Evolutionary conservation across 2,888 invertebrate species (phyloP).

Genomic region (Hermaeophaga mercurialis): DNA sequence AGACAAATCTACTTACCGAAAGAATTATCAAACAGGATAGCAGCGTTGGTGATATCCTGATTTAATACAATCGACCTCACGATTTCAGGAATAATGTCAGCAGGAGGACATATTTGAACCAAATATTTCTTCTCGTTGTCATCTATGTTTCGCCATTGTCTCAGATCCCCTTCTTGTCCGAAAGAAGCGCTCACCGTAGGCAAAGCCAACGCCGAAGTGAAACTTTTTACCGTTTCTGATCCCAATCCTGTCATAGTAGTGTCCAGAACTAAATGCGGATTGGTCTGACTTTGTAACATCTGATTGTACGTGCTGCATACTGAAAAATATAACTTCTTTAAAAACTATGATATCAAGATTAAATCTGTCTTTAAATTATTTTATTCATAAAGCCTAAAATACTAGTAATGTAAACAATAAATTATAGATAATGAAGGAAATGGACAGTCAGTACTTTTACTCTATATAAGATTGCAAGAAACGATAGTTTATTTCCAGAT

Average conservation of each 20-base stretch:
- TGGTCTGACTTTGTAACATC: slow-evolving; percentile 66
- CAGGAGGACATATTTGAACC: slow-evolving; percentile 83
- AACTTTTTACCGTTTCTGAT: slow-evolving; percentile 84
- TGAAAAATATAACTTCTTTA: slow-evolving; percentile 58
- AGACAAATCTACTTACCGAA: no score
- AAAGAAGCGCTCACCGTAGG: slow-evolving; percentile 87
- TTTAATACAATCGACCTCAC: slow-evolving; percentile 79
- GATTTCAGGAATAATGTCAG: slow-evolving; percentile 82
- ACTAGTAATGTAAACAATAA: no score
- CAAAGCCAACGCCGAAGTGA: slow-evolving; percentile 76
- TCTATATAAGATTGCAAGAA: no score
- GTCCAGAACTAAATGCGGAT: slow-evolving; percentile 81
- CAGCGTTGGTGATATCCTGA: slow-evolving; percentile 90
- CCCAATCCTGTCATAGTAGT: slow-evolving; percentile 80
- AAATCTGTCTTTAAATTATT: no score
- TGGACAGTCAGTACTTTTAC: no score
- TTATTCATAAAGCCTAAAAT: no score
- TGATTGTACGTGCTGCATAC: slow-evolving; percentile 76
- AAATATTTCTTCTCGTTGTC: slow-evolving; percentile 75
- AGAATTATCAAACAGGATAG: slow-evolving; percentile 86
- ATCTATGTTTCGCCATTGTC: slow-evolving; percentile 80
- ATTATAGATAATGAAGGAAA: slow-evolving; percentile 10
- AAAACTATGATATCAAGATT: no score
- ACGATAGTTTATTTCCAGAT: no score
- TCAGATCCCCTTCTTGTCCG: slow-evolving; percentile 81